Base-by-base conservation (phyloP, 1,140 invertebrate genomes). In the Oryctes rhinoceros region DNA sequence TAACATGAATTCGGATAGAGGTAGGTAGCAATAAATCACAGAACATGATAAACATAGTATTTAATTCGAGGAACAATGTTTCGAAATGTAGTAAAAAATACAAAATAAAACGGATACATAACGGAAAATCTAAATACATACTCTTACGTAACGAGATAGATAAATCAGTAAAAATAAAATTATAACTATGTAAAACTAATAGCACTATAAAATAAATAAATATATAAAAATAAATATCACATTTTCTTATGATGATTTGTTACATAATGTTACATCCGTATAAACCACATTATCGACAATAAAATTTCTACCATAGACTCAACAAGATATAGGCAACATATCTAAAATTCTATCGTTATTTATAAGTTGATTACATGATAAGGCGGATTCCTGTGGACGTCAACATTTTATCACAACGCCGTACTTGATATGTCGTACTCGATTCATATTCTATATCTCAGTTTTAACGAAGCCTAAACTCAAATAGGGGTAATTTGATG, bases 221-320 rank as follows among this genome's bases (percentile, higher is more conserved):
- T 71, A 24, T 71, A 35, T 71, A 71, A 71, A 71, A 71, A 71
- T 71, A 71, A 71, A 11, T 71, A 71, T 71, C 65, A 71, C 65
- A 71, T 71, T 71, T 59, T 59, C 35, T 37, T 20, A 44, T 44
- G 24, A 30, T 30, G 24, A 30, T 30, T 30, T 30, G 9, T 44
- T 44, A 44, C 39, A 7, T 37, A 71, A 71, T 71, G 24, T 71
- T 71, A 35, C 62, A 67, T 20, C 4, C 11, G 10, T 24, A 67
- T 10, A 18, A 20, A 67, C 65, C 20, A 35, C 39, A 44, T 44
- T 71, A 71, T 71, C 18, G 65, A 71, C 65, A 20, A 71, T 71
- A 71, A 71, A 71, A 71, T 35, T 15, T 71, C 65, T 71, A 71
- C 65, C 65, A 71, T 71, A 71, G 65, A 71, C 65, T 71, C 35